Conservation (phyloP, 2,888 invertebrate species). For the Spodoptera littoralis region DNA sequence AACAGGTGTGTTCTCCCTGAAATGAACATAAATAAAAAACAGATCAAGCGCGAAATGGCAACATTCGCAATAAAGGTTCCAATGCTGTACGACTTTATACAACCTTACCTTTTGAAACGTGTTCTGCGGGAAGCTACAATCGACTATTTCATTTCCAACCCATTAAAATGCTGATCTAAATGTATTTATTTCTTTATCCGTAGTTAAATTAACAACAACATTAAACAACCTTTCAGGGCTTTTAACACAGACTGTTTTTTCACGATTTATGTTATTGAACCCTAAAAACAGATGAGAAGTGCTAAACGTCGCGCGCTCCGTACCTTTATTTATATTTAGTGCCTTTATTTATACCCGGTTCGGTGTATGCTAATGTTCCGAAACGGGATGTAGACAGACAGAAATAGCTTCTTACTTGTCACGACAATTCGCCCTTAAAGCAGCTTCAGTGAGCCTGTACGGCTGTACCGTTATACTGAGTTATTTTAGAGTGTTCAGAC, state of each 20-base stretch:
- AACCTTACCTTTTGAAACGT: slow-evolving; percentile 35
- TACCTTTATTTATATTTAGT: slow-evolving; percentile 61
- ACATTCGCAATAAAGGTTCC: slow-evolving; percentile 49
- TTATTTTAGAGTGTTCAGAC: slow-evolving; percentile 29
- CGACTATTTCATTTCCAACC: slow-evolving; percentile 29
- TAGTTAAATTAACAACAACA: slow-evolving; percentile 43
- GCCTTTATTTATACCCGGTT: slow-evolving; percentile 64
- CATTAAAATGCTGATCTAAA: slow-evolving; percentile 42
- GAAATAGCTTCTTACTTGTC: slow-evolving; percentile 69
- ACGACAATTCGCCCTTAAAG: slow-evolving; percentile 69
- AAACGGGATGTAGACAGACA: slow-evolving; percentile 68
- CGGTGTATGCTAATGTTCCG: slow-evolving; percentile 64
- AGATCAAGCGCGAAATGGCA: slow-evolving; percentile 56
- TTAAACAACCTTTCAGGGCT: slow-evolving; percentile 41
- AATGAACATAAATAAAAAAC: slow-evolving; percentile 69
- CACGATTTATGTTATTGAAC: slow-evolving; percentile 57
- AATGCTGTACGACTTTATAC: slow-evolving; percentile 37
- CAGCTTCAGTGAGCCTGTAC: slow-evolving; percentile 48
- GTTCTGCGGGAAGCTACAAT: slow-evolving; percentile 26
- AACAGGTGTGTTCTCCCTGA: slow-evolving; percentile 73
- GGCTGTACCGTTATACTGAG: slow-evolving; percentile 32
- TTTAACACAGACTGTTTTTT: slow-evolving; percentile 46
- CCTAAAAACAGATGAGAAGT: slow-evolving; percentile 58
- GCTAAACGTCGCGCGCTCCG: slow-evolving; percentile 50
- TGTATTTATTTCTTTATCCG: slow-evolving; percentile 42